Base-by-base conservation (phyloP, 2,797 vertebrate genomes). In the Enteromius argenteus region DNA sequence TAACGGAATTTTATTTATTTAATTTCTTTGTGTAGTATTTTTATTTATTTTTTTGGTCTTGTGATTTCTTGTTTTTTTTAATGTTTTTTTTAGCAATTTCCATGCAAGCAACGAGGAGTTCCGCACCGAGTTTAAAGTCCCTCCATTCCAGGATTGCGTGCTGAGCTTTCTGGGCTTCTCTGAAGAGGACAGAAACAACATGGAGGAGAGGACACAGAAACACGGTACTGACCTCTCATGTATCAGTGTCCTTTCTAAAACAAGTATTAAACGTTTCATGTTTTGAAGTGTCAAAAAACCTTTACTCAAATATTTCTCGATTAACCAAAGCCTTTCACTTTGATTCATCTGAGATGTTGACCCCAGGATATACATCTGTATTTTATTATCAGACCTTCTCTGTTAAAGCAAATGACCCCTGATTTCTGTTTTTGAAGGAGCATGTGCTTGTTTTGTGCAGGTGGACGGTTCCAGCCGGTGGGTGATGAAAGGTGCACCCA, bases 141-240 rank as follows among this genome's bases (percentile, higher is more conserved):
- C 96, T 82, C 97, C 98, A 0, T 99, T 99, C 93, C 98, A 99
- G 93, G 98, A 98, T 90, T 99, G 98, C 81, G 84, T 96, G 87
- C 93, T 99, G 84, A 98, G 97, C 92, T 99, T 99, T 91, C 86
- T 97, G 90, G 98, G 98, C 39, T 99, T 99, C 92, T 98, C 97
- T 32, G 96, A 97, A 66, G 98, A 99, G 87, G 98, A 99, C 14
- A 97, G 96, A 92, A 91, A 91, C 73, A 98, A 95, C 91, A 99
- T 99, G 98, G 97, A 99, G 94, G 97, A 99, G 93, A 96, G 98
- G 93, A 98, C 97, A 62, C 92, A 96, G 88, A 99, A 97, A 95
- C 98, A 99, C 82, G 98, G 98, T 99, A 86, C 42, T 60, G 23
- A 75, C 83, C 35, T 60, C 71, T 44, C n/a, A 27, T 56, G 14